Base-by-base conservation (phyloP, 2,797 vertebrate genomes). In the Coregonus suidteri region DNA sequence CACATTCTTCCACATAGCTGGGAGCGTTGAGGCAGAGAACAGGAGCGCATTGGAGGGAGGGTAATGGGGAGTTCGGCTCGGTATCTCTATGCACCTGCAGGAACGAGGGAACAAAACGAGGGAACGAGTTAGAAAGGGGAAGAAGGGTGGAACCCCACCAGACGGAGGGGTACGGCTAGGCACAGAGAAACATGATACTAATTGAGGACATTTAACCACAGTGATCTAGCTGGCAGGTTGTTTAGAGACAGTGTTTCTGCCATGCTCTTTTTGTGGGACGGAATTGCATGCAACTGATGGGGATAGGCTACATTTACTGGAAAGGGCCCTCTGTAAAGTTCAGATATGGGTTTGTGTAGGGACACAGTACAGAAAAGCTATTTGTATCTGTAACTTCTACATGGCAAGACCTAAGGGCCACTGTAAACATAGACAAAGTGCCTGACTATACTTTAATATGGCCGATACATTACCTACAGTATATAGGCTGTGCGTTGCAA, bases 161-260 rank as follows among this genome's bases (percentile, higher is more conserved):
- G 34, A 51, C 11, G 62, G n/a, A 20, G 62, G 31, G 62, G 41
- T 25, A n/a, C 4, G 5, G 4, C 53, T 71, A 14, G 65, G 30
- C 65, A 15, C 65, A 67, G 31, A 7, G 65, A 16, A 31, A 67
- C 65, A 41, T 2, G 68, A 47, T 16, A 69, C 71, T 85, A 80
- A 83, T 83, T 82, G 80, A 80, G 77, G 69, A 71, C 78, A 79
- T 86, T 83, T 86, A 85, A 85, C 83, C 81, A 75, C 81, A 86
- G 86, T 86, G 83, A 69, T 80, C 70, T 74, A 77, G 74, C 71
- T 76, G 25, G 78, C 82, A 83, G 81, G 75, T 79, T 83, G 75
- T 79, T 77, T 67, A 73, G 80, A 66, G 79, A 68, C 54, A 65
- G 20, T 70, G 79, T 75, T 75, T 67, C 68, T 80, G 5, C 41